Evolutionary conservation across 2,113 vertebrate species (phyloP).

Genomic region (Ploceus nigricollis): DNA sequence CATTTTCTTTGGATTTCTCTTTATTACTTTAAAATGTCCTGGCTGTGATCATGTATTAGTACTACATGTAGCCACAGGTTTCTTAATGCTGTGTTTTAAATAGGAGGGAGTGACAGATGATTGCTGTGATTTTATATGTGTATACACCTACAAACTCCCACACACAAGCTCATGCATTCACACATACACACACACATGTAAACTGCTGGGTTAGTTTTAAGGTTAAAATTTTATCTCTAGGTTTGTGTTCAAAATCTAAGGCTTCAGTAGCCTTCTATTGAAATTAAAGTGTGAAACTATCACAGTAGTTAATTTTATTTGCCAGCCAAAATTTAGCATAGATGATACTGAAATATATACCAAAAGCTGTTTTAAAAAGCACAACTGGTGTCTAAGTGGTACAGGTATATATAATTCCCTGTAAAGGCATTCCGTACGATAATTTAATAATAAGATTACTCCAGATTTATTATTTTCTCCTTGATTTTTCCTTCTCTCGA

Average conservation of each 20-base stretch:
- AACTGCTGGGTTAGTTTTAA: not conserved
- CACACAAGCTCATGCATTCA: not conserved
- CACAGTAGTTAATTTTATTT: not conserved
- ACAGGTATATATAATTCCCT: not conserved
- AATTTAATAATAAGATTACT: not conserved
- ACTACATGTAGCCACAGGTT: not conserved
- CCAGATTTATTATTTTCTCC: not conserved
- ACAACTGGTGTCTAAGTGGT: not conserved
- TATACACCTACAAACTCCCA: not conserved
- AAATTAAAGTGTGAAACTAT: slow-evolving; percentile 9
- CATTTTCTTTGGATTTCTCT: not conserved
- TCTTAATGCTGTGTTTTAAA: not conserved
- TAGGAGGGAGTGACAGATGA: not conserved
- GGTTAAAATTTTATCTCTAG: slow-evolving; percentile 17
- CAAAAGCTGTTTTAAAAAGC: not conserved
- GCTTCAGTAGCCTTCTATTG: not conserved
- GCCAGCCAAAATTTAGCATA: not conserved
- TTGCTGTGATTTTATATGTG: not conserved
- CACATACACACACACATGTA: not conserved
- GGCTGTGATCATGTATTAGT: not conserved
- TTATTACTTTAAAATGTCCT: not conserved
- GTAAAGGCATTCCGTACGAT: not conserved
- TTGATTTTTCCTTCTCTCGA: not conserved
- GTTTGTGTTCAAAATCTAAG: slow-evolving; percentile 20
- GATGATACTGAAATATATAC: not conserved